These are phyloP conservation scores for Pygmarrhopalites habei DNA, from an alignment of 1,140 invertebrate genomes.

Conservation along the genomic window DNA sequence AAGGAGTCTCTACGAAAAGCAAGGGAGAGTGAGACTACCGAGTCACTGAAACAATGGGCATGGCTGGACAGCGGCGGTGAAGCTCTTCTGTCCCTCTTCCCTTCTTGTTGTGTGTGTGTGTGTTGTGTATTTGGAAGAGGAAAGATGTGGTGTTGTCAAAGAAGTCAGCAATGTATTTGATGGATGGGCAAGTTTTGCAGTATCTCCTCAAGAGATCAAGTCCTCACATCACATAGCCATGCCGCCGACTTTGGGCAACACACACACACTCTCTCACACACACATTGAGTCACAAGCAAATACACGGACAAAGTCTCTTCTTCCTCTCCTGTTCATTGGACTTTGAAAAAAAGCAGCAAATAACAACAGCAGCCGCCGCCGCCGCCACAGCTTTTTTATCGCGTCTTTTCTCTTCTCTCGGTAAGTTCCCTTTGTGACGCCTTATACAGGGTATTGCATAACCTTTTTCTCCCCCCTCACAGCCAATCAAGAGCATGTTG, in stretches of 20 bases:
- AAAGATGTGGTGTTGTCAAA: constrained; percentile 26
- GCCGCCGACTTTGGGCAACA: constrained; percentile 23
- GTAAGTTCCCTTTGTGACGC: constrained; percentile 17
- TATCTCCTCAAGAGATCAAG: constrained; percentile 36
- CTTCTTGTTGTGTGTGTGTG: no score
- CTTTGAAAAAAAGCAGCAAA: no score
- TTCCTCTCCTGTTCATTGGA: constrained; percentile 10
- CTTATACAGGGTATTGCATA: no score
- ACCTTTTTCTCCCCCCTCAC: no score
- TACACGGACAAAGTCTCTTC: no score
- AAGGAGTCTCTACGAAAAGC: no score
- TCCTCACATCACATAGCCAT: constrained; percentile 24
- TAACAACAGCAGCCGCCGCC: no score
- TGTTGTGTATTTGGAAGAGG: neutral
- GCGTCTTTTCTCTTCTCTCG: neutral
- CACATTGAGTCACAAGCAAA: no score
- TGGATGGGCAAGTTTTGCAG: constrained; percentile 37
- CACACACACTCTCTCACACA: no score
- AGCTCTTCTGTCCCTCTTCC: no score
- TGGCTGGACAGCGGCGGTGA: neutral
- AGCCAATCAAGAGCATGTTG: no score
- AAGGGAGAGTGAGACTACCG: neutral
- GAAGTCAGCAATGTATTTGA: constrained; percentile 36
- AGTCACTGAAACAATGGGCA: constrained; percentile 2
- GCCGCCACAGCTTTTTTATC: no score